Evolutionary conservation across 2,888 invertebrate genomes (phyloP).

Genomic region (Phaonia tiefii): DNA sequence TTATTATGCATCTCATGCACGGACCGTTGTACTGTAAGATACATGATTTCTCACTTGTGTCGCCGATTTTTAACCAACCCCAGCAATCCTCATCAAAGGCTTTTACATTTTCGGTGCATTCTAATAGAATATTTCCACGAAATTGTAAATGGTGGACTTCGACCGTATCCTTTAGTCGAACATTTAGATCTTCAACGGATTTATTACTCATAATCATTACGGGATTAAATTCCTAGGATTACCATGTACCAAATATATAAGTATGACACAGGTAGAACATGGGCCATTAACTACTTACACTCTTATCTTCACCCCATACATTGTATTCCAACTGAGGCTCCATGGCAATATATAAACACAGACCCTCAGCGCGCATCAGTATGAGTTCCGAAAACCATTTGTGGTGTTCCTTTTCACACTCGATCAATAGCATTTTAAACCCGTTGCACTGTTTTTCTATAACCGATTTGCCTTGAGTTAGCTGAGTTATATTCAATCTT

Average conservation of each 20-base stretch:
- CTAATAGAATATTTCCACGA: constrained; percentile 63
- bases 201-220: constrained; percentile 63
- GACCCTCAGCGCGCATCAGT: constrained; percentile 34
- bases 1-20: constrained; percentile 63
- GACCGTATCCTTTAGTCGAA: constrained; percentile 31
- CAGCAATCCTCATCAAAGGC: constrained; percentile 66
- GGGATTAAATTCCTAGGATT: constrained; percentile 56
- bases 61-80: constrained; percentile 63
- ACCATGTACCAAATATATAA: no score
- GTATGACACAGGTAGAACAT: background rate
- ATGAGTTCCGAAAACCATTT: constrained; percentile 62
- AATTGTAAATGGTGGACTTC: constrained; percentile 60
- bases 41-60: constrained; percentile 16
- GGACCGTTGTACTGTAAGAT: constrained; percentile 61
- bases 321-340: constrained; percentile 32
- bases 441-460: constrained; percentile 36
- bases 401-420: constrained; percentile 57
- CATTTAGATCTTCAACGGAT: constrained; percentile 60
- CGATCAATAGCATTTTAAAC: constrained; percentile 36
- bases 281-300: constrained; percentile 30
- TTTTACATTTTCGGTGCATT: constrained; percentile 29
- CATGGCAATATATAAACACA: constrained; percentile 51
- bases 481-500: constrained; percentile 43
- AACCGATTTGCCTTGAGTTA: background rate
- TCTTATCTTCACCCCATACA: constrained; percentile 41